phyloP scores from a whole-genome alignment of 2,113 vertebrate genomes.

The human (Homo sapiens) region DNA sequence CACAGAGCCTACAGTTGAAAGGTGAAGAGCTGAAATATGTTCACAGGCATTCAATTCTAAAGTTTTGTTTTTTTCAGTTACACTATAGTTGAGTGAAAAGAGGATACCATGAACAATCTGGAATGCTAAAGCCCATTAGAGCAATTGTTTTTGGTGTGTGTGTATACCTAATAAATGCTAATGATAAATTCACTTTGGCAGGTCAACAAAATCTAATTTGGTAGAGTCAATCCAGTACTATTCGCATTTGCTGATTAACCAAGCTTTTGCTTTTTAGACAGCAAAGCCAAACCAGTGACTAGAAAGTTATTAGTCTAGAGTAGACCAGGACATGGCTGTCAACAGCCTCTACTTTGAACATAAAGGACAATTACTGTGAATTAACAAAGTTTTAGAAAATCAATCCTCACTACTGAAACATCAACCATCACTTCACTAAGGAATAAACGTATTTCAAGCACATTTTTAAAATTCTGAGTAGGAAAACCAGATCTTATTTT shows the following conservation, averaged over 20 bases:
- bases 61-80: not conserved
- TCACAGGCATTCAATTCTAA: not conserved
- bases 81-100: not conserved
- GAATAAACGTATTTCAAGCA: conserved; percentile 11
- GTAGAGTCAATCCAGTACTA: conserved; percentile 61
- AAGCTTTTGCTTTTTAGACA: conserved; percentile 47
- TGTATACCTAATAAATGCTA: conserved; percentile 45
- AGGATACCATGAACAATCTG: not conserved
- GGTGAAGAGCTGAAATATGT: not conserved
- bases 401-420: not conserved
- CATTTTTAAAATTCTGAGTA: not conserved
- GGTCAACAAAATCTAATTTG: conserved; percentile 74
- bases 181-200: conserved; percentile 66
- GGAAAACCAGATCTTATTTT: conserved; percentile 8
- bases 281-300: conserved; percentile 48
- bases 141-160: not conserved
- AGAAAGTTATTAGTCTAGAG: conserved; percentile 50
- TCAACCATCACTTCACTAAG: not conserved
- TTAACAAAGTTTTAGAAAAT: conserved; percentile 56
- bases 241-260: conserved; percentile 66
- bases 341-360: conserved; percentile 54
- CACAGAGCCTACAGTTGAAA: not conserved
- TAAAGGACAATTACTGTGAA: conserved; percentile 51
- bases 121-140: not conserved
- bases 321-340: conserved; percentile 36